phyloP scores from a whole-genome alignment of 2,888 invertebrate genomes.

The Platycnemis pennipes region DNA sequence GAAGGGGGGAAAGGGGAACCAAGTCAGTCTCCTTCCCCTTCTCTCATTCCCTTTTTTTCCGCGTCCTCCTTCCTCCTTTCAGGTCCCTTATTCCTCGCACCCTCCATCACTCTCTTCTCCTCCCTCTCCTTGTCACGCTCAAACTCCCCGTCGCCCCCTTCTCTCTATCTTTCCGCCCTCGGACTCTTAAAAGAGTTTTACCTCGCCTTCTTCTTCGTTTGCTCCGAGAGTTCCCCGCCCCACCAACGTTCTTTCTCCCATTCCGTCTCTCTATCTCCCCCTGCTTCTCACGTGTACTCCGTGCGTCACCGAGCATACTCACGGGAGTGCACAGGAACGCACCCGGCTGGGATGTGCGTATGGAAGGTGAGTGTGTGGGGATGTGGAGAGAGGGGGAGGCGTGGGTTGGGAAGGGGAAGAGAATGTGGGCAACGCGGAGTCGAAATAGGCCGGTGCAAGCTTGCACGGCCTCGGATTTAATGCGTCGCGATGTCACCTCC shows the following conservation, averaged over 20 bases:
- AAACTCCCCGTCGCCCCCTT: neutral
- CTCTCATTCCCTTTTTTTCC: neutral
- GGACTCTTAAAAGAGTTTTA: too few species aligned
- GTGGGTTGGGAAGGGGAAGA: neutral
- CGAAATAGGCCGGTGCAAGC: neutral
- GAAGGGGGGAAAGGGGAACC: neutral
- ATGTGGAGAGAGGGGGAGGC: too few species aligned
- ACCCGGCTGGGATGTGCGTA: neutral
- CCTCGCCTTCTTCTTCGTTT: neutral
- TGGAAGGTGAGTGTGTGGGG: too few species aligned
- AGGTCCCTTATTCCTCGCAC: neutral
- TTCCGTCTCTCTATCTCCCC: neutral
- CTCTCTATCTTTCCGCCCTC: neutral
- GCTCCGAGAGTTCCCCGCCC: too few species aligned
- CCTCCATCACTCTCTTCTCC: neutral
- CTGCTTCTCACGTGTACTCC: neutral
- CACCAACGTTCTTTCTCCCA: too few species aligned
- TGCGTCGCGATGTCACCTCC: neutral
- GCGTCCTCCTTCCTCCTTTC: neutral
- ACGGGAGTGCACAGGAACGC: neutral
- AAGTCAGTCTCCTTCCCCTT: neutral
- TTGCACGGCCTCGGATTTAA: neutral
- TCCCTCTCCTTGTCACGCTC: neutral
- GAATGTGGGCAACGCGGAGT: neutral
- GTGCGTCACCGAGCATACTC: neutral